These are phyloP conservation scores for Julus scanicus DNA, from an alignment of 2,888 invertebrate genomes.

Conservation along the genomic window DNA sequence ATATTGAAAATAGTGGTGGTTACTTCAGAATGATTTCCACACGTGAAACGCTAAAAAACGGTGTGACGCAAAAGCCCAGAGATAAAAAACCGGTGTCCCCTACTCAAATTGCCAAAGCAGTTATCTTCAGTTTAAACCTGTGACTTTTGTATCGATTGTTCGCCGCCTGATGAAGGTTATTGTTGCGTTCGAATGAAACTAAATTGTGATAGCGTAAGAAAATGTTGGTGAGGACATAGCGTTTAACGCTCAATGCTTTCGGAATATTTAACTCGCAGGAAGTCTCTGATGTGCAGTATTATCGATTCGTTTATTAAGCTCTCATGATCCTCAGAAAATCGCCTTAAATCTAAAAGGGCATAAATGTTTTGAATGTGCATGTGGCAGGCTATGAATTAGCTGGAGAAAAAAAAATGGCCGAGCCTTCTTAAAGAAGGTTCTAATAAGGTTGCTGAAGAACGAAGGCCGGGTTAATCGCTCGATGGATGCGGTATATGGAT, in stretches of 20 bases:
- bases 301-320: neutral
- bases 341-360: neutral
- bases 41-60: neutral
- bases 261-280: neutral
- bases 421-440: neutral
- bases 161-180: neutral
- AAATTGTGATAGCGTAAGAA: neutral
- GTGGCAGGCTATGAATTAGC: neutral
- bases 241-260: neutral
- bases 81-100: neutral
- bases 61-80: neutral
- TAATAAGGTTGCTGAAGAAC: neutral
- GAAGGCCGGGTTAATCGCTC: neutral
- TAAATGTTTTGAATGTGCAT: neutral
- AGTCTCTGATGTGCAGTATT: neutral
- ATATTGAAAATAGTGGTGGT: neutral
- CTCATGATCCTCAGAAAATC: conserved; percentile 3
- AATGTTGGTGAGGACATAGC: neutral
- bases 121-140: neutral
- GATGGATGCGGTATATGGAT: too few relatives aligned
- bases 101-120: neutral
- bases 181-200: neutral
- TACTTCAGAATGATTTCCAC: neutral
- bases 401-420: neutral
- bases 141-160: conserved; percentile 23